Evolutionary conservation across 2,797 vertebrate species (phyloP), one percentile per base, ranked within the genome.

Genomic region (Rhinella marina): DNA sequence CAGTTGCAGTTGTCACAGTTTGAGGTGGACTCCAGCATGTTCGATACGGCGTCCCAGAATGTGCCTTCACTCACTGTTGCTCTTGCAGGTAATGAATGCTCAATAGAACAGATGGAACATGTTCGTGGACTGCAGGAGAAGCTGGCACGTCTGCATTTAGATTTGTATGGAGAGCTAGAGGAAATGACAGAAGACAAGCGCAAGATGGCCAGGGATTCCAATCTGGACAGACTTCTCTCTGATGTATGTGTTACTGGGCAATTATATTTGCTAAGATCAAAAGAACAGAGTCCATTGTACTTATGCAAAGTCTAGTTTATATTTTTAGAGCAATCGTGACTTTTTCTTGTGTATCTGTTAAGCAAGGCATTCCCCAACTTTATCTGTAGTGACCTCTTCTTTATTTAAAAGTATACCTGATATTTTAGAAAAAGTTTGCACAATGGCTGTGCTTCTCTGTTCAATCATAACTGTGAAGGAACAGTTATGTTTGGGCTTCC

Each of bases 51-150:
- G 52, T 54, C 13, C 52, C 25, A 21, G 17, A 23, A 48, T 73
- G 19, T 13, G 12, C 72, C 12, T 2, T 73, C 72, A 48, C 21
- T 23, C 32, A 17, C 2, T 3, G 7, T 21, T 1, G 56, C n/a
- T 62, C 64, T 82, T 94, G 70, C 84, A 97, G 98, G 97, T 88
- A 98, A 99, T 2, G 98, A 99, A 90, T 99, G 98, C 93, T 99
- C 98, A 87, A 99, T 99, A 23, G 98, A 94, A 85, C 97, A 99
- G 95, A 99, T 99, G 97, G 98, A 99, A 90, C 98, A 99, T 0
- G 97, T 99, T 73, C 94, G 98, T 52, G 98, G 98, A 77, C 99
- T 99, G 98, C 98, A 99, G 94, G 98, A 99, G 93, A 99, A 99
- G 89, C 94, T 99, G 80, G 98, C 98, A 25, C 96, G 97, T 17